phyloP scores from a whole-genome alignment of 1,140 invertebrate genomes.

The Tetramorium simillimum region DNA sequence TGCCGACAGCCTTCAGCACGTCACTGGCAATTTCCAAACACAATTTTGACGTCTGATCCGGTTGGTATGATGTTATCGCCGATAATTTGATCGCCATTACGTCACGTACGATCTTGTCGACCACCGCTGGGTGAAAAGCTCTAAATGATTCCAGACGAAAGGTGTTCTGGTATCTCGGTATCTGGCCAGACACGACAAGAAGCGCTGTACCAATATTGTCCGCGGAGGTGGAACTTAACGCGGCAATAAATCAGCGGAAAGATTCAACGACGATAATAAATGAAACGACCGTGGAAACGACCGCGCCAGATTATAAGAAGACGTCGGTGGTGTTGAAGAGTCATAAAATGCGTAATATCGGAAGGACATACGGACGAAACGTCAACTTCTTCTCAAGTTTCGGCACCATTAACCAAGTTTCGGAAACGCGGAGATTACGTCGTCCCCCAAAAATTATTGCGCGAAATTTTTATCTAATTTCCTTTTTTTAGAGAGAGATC shows the following conservation, averaged over 20 bases:
- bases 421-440: no score
- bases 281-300: not conserved
- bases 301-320: not conserved
- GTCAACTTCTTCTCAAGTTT: not conserved
- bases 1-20: constrained; percentile 60
- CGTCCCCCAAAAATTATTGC: not conserved
- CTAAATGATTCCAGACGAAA: constrained; percentile 66
- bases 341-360: not conserved
- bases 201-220: not conserved
- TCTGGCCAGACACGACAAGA: constrained; percentile 28
- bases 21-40: constrained; percentile 65
- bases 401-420: not conserved
- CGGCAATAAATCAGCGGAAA: constrained; percentile 2
- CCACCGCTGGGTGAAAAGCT: constrained; percentile 42
- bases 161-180: constrained; percentile 73
- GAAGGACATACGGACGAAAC: not conserved
- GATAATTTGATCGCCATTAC: constrained; percentile 63
- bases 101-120: constrained; percentile 61
- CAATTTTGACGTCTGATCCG: constrained; percentile 55
- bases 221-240: not conserved
- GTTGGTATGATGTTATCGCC: constrained; percentile 55
- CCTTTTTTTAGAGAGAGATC: constrained; percentile 3
- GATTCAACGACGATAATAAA: constrained; percentile 23
- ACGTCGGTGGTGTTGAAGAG: not conserved
- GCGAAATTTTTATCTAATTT: constrained; percentile 3